Evolutionary conservation across 2,888 invertebrate species (phyloP).

Genomic region (Andrena bucephala): DNA sequence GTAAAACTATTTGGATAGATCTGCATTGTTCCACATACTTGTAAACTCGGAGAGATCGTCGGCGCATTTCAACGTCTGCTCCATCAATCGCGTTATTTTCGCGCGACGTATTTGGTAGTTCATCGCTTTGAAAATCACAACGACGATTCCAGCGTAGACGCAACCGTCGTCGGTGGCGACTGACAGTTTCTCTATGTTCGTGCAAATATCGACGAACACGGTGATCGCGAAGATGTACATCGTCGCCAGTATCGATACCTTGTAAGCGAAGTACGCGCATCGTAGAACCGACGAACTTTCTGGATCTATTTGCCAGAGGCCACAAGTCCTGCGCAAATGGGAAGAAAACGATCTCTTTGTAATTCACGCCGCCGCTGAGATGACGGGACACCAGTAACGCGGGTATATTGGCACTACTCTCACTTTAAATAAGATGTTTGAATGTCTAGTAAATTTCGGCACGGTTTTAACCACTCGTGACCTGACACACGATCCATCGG

Average conservation of each 20-base stretch:
- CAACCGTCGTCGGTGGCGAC: slow-evolving; percentile 77
- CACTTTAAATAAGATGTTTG: slow-evolving; percentile 29
- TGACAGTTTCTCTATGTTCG: slow-evolving; percentile 65
- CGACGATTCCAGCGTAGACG: slow-evolving; percentile 72
- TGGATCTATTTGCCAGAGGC: slow-evolving; percentile 52
- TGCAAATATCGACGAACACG: slow-evolving; percentile 69
- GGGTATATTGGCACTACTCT: slow-evolving; percentile 4
- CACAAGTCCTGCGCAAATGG: slow-evolving; percentile 43
- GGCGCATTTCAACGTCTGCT: slow-evolving; percentile 50
- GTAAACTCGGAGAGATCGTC: slow-evolving; percentile 67
- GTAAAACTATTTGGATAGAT: no score
- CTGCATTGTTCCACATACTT: slow-evolving; percentile 57
- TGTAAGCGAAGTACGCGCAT: slow-evolving; percentile 66
- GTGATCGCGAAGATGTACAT: slow-evolving; percentile 69
- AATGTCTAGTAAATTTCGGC: slow-evolving; percentile 8
- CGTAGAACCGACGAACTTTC: slow-evolving; percentile 25
- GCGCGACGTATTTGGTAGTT: slow-evolving; percentile 62
- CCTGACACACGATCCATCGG: slow-evolving; percentile 30
- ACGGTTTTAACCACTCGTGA: slow-evolving; percentile 17
- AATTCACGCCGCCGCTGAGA: neutral
- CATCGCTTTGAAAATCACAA: slow-evolving; percentile 74
- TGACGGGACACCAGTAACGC: neutral
- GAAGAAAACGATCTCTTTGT: neutral
- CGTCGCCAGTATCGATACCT: slow-evolving; percentile 56
- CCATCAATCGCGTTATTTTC: slow-evolving; percentile 60